Conservation (phyloP, 1,140 invertebrate species). For the Philaenus spumarius region DNA sequence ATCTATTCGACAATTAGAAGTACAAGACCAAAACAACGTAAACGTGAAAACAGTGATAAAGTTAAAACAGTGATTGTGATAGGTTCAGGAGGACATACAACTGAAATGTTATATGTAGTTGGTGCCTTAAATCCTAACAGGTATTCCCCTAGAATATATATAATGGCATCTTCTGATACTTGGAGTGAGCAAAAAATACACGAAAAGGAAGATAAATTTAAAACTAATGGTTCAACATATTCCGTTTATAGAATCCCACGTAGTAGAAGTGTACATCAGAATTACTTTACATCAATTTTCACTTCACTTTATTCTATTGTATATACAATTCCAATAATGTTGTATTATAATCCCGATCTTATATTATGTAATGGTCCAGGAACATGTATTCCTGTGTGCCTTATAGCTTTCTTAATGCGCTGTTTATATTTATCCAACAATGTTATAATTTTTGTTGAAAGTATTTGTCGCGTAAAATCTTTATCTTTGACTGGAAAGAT, state of each 20-base stretch:
- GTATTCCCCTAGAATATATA: conserved; percentile 66
- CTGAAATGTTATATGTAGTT: conserved; percentile 75
- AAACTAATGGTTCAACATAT: conserved; percentile 38
- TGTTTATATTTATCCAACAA: conserved; percentile 55
- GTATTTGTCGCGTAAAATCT: conserved; percentile 83
- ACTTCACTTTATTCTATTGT: conserved; percentile 68
- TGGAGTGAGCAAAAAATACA: conserved; percentile 61
- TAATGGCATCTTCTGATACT: conserved; percentile 70
- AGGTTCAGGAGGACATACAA: conserved; percentile 74
- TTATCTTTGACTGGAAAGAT: conserved; percentile 86
- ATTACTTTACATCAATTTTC: conserved; percentile 68
- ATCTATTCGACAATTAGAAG: no score
- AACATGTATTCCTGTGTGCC: conserved; percentile 84
- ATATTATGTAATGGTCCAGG: conserved; percentile 93
- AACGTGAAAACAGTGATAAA: neutral
- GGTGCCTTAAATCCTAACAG: conserved; percentile 48
- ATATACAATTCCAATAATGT: conserved; percentile 60
- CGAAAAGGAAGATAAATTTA: neutral
- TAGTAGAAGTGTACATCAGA: conserved; percentile 82
- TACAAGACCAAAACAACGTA: neutral
- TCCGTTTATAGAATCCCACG: conserved; percentile 61
- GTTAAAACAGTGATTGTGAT: conserved; percentile 48
- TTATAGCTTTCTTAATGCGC: conserved; percentile 61
- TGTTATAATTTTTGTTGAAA: conserved; percentile 88
- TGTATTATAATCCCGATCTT: conserved; percentile 62